Conservation (phyloP, 1,140 invertebrate species). For the Anthonomus grandis region DNA sequence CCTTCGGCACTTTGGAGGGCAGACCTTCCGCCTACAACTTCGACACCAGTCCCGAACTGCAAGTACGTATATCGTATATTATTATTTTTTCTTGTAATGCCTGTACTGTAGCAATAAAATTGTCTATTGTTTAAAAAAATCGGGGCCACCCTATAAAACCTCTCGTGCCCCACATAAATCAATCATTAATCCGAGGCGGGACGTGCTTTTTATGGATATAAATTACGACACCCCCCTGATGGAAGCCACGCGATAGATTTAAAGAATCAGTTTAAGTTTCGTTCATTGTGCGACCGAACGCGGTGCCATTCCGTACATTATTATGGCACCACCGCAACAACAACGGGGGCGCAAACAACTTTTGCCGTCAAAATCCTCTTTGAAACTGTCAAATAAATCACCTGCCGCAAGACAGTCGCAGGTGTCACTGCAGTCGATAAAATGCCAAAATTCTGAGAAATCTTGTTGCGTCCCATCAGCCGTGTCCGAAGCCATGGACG, state of each 20-base stretch:
- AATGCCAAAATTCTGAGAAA: constrained; percentile 10
- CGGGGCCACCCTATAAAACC: constrained; percentile 9
- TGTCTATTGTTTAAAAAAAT: too few species aligned
- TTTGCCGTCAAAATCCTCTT: background rate
- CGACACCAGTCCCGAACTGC: constrained; percentile 82
- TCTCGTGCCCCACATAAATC: constrained; percentile 7
- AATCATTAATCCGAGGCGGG: too few species aligned
- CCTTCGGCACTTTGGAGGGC: constrained; percentile 94
- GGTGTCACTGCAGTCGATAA: too few species aligned
- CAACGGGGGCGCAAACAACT: constrained; percentile 1
- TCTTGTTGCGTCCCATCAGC: background rate
- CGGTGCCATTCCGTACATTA: background rate
- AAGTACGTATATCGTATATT: constrained; percentile 71
- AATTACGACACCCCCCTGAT: constrained; percentile 12
- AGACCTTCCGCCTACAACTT: constrained; percentile 89
- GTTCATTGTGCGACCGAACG: constrained; percentile 6
- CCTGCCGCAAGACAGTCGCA: background rate
- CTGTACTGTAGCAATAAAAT: too few species aligned
- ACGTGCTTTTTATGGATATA: constrained; percentile 15
- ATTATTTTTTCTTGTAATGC: too few species aligned
- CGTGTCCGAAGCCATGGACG: constrained; percentile 22
- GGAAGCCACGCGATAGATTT: too few species aligned
- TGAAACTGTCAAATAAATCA: background rate
- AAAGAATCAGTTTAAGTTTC: constrained; percentile 3
- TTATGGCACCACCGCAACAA: background rate